Evolutionary conservation across 1,140 invertebrate species (phyloP).

Genomic region (Dryas iulia): DNA sequence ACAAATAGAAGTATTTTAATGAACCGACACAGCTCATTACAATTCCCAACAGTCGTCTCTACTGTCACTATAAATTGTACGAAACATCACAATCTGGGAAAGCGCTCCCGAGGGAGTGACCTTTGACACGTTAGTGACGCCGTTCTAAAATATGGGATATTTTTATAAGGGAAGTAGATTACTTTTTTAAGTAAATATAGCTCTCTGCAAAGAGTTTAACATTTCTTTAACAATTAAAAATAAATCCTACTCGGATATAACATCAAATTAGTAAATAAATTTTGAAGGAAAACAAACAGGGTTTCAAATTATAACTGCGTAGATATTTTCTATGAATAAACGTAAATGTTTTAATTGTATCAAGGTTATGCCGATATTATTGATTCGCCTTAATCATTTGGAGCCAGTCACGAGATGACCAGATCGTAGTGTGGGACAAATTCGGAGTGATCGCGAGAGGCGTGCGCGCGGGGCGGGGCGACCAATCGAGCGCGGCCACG

Average conservation of each 20-base stretch:
- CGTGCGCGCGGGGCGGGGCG: slow-evolving; percentile 44
- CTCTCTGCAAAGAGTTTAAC: not conserved
- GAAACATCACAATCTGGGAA: slow-evolving; percentile 50
- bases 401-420: slow-evolving; percentile 31
- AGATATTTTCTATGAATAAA: not conserved
- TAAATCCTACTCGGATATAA: no score
- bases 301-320: no score
- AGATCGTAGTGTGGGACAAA: slow-evolving; percentile 31
- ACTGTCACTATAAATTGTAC: slow-evolving; percentile 51
- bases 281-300: no score
- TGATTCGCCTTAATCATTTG: slow-evolving; percentile 26
- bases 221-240: not conserved
- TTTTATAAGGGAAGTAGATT: not conserved
- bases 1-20: slow-evolving; percentile 76
- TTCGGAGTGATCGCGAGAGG: slow-evolving; percentile 47
- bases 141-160: not conserved
- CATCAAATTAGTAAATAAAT: no score
- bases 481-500: slow-evolving; percentile 72
- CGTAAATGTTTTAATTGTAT: not conserved
- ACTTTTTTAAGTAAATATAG: no score
- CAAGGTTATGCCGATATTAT: slow-evolving; percentile 20
- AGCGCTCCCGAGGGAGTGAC: slow-evolving; percentile 55
- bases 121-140: slow-evolving; percentile 21
- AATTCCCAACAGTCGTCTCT: slow-evolving; percentile 54
- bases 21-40: slow-evolving; percentile 63